Percentiles rank a stretch among this genome's conserved stretches.
phyloP scores from a whole-genome alignment of 2,113 vertebrate genomes.

The Halichoeres trimaculatus region DNA sequence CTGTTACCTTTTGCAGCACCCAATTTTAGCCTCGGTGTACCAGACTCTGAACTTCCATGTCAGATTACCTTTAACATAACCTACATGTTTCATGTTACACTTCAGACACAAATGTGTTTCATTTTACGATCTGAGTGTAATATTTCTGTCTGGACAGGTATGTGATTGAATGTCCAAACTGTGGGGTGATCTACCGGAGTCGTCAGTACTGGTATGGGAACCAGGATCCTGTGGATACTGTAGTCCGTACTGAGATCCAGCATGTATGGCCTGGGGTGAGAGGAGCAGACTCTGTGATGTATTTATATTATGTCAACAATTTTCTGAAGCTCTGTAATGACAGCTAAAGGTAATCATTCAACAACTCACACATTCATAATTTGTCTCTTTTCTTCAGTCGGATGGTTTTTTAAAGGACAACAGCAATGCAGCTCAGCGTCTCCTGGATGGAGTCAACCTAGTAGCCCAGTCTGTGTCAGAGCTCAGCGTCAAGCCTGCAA shows the following conservation, averaged over 20 bases:
- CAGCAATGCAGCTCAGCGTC: constrained; percentile 96
- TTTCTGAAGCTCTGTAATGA: not conserved
- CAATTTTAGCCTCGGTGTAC: constrained; percentile 23
- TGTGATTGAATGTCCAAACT: constrained; percentile 97
- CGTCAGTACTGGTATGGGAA: constrained; percentile 99
- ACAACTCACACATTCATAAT: not conserved
- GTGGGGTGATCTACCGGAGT: constrained; percentile 97
- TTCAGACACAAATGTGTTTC: not conserved
- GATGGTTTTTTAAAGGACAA: constrained; percentile 98
- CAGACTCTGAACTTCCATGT: constrained; percentile 19
- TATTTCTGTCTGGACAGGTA: constrained; percentile 83
- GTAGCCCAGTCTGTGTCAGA: constrained; percentile 98
- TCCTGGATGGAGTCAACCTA: constrained; percentile 96
- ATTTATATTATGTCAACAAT: not conserved
- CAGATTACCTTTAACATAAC: not conserved
- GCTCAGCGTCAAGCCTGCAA: constrained; percentile 96
- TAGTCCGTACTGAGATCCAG: constrained; percentile 97
- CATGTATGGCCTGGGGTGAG: constrained; percentile 98
- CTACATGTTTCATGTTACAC: not conserved
- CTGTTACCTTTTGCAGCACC: constrained; percentile 34
- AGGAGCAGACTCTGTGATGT: not conserved
- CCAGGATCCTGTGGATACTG: constrained; percentile 97
- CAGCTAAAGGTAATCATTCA: not conserved
- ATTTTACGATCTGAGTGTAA: not conserved
- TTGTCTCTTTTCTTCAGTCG: constrained; percentile 79